Percentiles rank a stretch among this genome's conserved stretches.
These are phyloP conservation scores for Lota lota DNA, from an alignment of 2,113 vertebrate genomes.

Conservation along the genomic window DNA sequence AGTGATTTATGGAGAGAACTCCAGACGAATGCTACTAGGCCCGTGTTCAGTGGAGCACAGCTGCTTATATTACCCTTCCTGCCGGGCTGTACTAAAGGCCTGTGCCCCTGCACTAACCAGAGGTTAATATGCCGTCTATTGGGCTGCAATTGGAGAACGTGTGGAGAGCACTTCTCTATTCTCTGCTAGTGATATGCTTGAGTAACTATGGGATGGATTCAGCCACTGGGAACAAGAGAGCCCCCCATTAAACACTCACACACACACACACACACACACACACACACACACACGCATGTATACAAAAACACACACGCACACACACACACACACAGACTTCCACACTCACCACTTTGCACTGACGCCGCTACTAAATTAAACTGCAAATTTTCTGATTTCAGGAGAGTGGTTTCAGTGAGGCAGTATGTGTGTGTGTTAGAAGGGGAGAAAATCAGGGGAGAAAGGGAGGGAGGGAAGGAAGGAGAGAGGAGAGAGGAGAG, in stretches of 20 bases:
- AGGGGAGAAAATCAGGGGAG: slow-evolving; percentile 26
- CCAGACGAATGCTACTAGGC: slow-evolving; percentile 13
- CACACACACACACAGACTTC: slow-evolving; percentile 39
- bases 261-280: slow-evolving; percentile 16
- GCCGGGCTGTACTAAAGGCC: background rate
- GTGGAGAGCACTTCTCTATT: slow-evolving; percentile 72
- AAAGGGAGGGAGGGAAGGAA: slow-evolving; percentile 30
- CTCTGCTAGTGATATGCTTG: slow-evolving; percentile 75
- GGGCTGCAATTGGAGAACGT: slow-evolving; percentile 77
- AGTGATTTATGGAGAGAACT: background rate
- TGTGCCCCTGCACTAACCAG: slow-evolving; percentile 53
- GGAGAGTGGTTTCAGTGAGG: slow-evolving; percentile 56
- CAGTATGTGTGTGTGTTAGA: slow-evolving; percentile 32
- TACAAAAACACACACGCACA: slow-evolving; percentile 23
- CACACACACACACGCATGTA: slow-evolving; percentile 35
- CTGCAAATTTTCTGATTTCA: slow-evolving; percentile 83
- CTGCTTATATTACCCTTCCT: slow-evolving; percentile 38
- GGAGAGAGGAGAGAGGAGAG: slow-evolving; percentile 35
- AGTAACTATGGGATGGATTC: slow-evolving; percentile 73
- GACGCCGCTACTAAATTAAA: slow-evolving; percentile 78
- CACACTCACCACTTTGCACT: slow-evolving; percentile 54
- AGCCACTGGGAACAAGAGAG: slow-evolving; percentile 69
- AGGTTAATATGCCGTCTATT: slow-evolving; percentile 80
- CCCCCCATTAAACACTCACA: slow-evolving; percentile 37
- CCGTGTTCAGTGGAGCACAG: slow-evolving; percentile 46